phyloP scores from a whole-genome alignment of 2,797 vertebrate genomes.

The Crax fasciolata region DNA sequence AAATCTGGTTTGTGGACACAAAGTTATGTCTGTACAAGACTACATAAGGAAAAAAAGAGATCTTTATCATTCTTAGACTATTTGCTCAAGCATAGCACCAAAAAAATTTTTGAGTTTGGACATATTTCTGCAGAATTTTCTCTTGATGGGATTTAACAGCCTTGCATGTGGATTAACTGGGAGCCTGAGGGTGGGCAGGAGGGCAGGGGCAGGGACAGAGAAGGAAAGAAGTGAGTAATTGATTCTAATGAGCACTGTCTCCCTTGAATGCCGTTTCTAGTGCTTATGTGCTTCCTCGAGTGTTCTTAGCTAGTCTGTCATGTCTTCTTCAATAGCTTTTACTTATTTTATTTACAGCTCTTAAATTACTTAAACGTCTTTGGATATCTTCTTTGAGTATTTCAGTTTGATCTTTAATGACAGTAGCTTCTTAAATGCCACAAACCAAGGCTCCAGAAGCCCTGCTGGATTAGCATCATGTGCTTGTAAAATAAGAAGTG shows the following conservation, averaged over 20 bases:
- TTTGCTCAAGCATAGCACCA: not conserved
- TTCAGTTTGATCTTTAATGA: not conserved
- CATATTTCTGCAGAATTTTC: not conserved
- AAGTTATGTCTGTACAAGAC: fast-evolving
- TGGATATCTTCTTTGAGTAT: slow-evolving; percentile 3
- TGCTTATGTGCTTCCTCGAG: not conserved
- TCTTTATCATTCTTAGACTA: not conserved
- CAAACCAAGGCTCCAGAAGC: not conserved
- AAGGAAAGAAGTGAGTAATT: not conserved
- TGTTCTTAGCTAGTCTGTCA: not conserved
- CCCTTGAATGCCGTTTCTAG: not conserved
- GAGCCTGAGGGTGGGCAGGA: not conserved
- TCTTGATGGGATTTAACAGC: not conserved
- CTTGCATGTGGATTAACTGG: not conserved
- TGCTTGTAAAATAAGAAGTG: not conserved
- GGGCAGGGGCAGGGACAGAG: not conserved
- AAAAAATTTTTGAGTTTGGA: not conserved
- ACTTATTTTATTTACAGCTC: not conserved
- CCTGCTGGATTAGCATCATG: not conserved
- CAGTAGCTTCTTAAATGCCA: not conserved
- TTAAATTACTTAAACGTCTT: slow-evolving; percentile 6
- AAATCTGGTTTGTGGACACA: not conserved
- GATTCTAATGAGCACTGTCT: slow-evolving; percentile 37
- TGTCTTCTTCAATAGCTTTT: slow-evolving; percentile 18
- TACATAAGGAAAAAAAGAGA: not conserved